Evolutionary conservation across 1,140 invertebrate species (phyloP).

Genomic region (Nasonia giraulti): DNA sequence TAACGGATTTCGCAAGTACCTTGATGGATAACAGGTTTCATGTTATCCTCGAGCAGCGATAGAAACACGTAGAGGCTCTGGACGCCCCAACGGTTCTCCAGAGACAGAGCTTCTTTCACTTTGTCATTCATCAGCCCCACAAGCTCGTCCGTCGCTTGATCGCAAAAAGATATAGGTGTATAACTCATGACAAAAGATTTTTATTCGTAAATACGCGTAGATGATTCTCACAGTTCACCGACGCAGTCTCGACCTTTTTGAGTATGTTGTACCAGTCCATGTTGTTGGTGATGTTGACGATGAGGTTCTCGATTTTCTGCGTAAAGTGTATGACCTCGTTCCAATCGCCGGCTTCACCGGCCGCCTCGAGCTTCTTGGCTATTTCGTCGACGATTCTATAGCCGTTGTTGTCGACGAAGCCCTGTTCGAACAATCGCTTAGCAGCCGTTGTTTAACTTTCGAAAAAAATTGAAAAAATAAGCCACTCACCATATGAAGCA

Average conservation of each 20-base stretch:
- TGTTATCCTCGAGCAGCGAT: slow-evolving; percentile 82
- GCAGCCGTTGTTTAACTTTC: neutral
- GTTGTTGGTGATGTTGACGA: slow-evolving; percentile 76
- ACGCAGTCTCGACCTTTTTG: slow-evolving; percentile 63
- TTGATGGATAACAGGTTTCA: slow-evolving; percentile 86
- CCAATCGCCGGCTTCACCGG: slow-evolving; percentile 76
- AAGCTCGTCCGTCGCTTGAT: slow-evolving; percentile 64
- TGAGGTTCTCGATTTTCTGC: slow-evolving; percentile 77
- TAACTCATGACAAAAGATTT: neutral
- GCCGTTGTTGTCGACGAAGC: slow-evolving; percentile 78
- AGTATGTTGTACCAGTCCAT: slow-evolving; percentile 90
- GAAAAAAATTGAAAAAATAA: neutral
- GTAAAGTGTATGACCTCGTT: slow-evolving; percentile 79
- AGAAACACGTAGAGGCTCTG: slow-evolving; percentile 80
- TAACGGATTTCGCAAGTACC: slow-evolving; percentile 67
- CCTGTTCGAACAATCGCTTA: slow-evolving; percentile 61
- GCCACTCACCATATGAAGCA: slow-evolving; percentile 79
- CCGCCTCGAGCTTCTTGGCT: slow-evolving; percentile 73
- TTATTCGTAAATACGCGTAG: neutral
- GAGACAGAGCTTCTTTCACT: slow-evolving; percentile 78
- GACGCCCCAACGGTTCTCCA: slow-evolving; percentile 78
- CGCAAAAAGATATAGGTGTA: neutral
- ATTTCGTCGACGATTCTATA: slow-evolving; percentile 73
- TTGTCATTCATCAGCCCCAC: slow-evolving; percentile 82
- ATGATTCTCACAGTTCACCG: neutral